Base-by-base conservation (phyloP, 2,113 vertebrate genomes). In the Hyla sarda region DNA sequence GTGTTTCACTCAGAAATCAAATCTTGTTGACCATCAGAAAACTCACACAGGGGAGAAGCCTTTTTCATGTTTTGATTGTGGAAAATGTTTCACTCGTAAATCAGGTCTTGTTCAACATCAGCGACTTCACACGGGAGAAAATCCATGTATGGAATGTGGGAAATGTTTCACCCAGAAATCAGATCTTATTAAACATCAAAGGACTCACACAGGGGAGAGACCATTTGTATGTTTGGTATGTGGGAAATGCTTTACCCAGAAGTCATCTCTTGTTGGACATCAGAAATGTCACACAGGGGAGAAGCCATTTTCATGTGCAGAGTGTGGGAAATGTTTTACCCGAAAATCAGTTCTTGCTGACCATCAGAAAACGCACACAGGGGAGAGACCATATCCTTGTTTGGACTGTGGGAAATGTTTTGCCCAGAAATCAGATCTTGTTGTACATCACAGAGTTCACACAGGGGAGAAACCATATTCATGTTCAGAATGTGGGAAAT, bases 251-350 rank as follows among this genome's bases (percentile, higher is more conserved):
- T 58, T 58, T 58, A 58, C 56, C 7, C 56, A 58, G 9, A 58
- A 58, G 23, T 58, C 56, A 9, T 58, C 56, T 58, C 56, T 58
- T 23, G 56, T 58, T 23, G 56, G 56, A 58, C 56, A 58, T 58
- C 56, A 58, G 56, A 58, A 58, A n/a, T 58, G 56, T 58, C 56
- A 58, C 56, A 58, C 56, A n/a, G 56, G 56, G 23, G 56, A 58
- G 56, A 58, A 58, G 7, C 56, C 56, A n/a, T 58, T 58, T 58
- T 58, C 56, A 58, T 58, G 56, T n/a, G 16, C 14, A 10, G 21
- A 58, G 23, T 58, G 56, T n/a, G 56, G 56, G 23, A 58, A 58
- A n/a, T 58, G 56, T 58, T 58, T 58, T n/a, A 58, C 56, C 23
- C 56, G 56, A 58, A 58, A 58, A 58, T 58, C 56, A 2, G 56